Evolutionary conservation across 2,797 vertebrate genomes (phyloP).

Genomic region (Platalea minor): DNA sequence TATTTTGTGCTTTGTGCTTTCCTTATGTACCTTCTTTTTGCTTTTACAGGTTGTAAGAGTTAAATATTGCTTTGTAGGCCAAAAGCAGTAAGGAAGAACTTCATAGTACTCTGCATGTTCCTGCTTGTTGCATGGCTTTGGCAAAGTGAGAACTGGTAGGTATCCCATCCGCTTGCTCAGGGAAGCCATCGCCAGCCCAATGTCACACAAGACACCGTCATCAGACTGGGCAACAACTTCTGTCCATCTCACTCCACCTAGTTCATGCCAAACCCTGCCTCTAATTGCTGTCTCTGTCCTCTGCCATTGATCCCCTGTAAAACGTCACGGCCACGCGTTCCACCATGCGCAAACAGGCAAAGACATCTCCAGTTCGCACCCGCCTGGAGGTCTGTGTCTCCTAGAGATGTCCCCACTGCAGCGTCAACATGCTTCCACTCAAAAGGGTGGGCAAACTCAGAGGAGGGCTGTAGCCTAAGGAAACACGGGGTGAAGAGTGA

Average conservation of each 20-base stretch:
- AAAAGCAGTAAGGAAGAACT: constrained; percentile 75
- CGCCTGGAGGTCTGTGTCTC: not conserved
- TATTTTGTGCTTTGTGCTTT: constrained; percentile 79
- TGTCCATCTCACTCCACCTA: not conserved
- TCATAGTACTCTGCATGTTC: constrained; percentile 33
- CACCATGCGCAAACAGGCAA: fast-evolving
- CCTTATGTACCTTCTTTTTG: constrained; percentile 73
- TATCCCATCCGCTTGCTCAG: not conserved
- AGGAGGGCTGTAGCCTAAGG: not conserved
- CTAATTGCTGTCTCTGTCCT: not conserved
- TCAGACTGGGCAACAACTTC: not conserved
- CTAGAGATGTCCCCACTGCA: not conserved
- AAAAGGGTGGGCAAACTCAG: not conserved
- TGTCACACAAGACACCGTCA: not conserved
- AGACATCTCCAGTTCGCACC: not conserved
- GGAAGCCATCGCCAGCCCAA: not conserved
- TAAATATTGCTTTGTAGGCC: constrained; percentile 78
- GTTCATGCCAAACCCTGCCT: not conserved
- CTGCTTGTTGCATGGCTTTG: constrained; percentile 61
- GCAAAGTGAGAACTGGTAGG: constrained; percentile 69
- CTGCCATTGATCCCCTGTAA: not conserved
- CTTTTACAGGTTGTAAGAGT: constrained; percentile 66
- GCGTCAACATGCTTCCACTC: not conserved
- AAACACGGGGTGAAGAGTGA: not conserved
- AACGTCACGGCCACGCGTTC: not conserved